phyloP scores from a whole-genome alignment of 1,140 invertebrate species.

The Bombus haemorrhoidalis region DNA sequence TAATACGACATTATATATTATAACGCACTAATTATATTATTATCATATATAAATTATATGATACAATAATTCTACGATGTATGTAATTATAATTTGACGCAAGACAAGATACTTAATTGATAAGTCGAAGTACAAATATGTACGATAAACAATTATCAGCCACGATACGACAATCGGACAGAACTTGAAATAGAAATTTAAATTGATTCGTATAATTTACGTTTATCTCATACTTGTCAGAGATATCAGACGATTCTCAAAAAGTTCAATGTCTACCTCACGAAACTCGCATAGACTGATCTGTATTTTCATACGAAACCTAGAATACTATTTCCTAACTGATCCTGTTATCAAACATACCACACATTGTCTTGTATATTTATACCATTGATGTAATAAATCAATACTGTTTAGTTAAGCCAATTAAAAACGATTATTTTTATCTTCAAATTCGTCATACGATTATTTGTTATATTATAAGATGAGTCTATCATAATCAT shows the following conservation, averaged over 20 bases:
- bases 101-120: slow-evolving; percentile 18
- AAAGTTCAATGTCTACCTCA: slow-evolving; percentile 15
- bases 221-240: background rate
- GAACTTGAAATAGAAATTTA: background rate
- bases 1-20: background rate
- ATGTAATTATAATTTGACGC: background rate
- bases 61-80: background rate
- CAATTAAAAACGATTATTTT: background rate
- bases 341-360: background rate
- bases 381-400: slow-evolving; percentile 37
- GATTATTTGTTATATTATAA: background rate
- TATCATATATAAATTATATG: background rate
- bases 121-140: background rate
- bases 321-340: too few species aligned
- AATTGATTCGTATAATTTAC: background rate
- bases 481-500: background rate
- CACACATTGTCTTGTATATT: slow-evolving; percentile 21
- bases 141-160: background rate
- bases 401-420: background rate
- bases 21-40: background rate
- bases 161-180: background rate
- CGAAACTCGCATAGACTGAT: background rate
- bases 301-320: background rate
- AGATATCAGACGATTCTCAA: background rate
- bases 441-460: background rate